A percentile compares a stretch with the other conserved stretches of the same genome.
Conservation (phyloP, 2,113 vertebrate genomes). For the Dipodomys spectabilis region DNA sequence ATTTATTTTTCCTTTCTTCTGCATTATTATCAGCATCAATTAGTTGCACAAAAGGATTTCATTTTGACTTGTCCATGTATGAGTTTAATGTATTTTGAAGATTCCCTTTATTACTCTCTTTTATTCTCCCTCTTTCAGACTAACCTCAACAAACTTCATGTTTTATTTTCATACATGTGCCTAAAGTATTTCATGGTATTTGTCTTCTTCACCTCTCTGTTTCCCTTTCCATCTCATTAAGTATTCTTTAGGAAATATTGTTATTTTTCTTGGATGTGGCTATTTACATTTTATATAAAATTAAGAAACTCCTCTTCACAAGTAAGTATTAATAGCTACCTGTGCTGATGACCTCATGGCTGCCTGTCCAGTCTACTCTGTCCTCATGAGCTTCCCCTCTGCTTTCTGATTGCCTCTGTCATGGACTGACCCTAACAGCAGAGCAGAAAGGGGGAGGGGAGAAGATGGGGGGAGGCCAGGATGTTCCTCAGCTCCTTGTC, state of each 20-base stretch:
- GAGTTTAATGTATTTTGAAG: too few relatives aligned
- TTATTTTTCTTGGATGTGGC: background rate
- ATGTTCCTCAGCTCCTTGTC: background rate
- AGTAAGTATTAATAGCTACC: background rate
- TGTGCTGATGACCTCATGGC: background rate
- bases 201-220: too few relatives aligned
- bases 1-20: too few relatives aligned
- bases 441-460: background rate
- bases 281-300: constrained; percentile 2
- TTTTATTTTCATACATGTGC: too few relatives aligned
- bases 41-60: too few relatives aligned
- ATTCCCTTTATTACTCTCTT: too few relatives aligned
- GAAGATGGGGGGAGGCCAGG: background rate
- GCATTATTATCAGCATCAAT: too few relatives aligned
- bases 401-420: background rate
- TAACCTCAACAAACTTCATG: too few relatives aligned
- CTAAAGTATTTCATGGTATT: too few relatives aligned
- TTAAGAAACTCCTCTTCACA: constrained; percentile 3
- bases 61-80: too few relatives aligned
- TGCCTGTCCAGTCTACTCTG: background rate
- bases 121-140: too few relatives aligned
- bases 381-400: background rate
- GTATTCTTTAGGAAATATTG: constrained; percentile 17
- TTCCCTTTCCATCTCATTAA: background rate
- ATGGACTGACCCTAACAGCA: background rate